Conservation (phyloP, 2,113 vertebrate genomes). For the Stigmatopora nigra region DNA sequence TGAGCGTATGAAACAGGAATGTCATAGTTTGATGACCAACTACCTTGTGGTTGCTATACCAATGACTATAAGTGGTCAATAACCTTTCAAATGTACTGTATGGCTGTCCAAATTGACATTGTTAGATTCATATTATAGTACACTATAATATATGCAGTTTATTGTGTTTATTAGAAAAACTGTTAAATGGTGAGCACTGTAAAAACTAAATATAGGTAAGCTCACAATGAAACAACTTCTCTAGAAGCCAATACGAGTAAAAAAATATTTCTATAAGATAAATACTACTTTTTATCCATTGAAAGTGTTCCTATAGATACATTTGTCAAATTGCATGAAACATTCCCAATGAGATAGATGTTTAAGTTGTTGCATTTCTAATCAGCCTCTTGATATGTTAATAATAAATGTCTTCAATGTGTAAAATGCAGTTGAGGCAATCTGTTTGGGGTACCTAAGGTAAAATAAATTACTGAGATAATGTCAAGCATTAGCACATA, state of each 20-base stretch:
- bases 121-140: background rate
- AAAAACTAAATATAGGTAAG: background rate
- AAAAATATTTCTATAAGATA: too few relatives aligned
- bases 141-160: background rate
- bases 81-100: background rate
- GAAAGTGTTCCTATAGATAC: background rate
- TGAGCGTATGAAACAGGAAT: background rate
- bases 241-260: too few relatives aligned
- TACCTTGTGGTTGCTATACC: background rate
- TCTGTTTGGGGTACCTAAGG: background rate
- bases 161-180: background rate
- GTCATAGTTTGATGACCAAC: background rate
- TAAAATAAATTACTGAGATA: background rate
- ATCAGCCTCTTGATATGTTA: background rate
- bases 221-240: too few relatives aligned
- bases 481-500: constrained; percentile 19
- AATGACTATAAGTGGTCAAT: background rate
- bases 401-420: background rate
- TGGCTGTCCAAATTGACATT: background rate
- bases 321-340: background rate
- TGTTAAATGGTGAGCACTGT: background rate
- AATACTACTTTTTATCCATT: background rate
- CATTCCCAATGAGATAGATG: background rate
- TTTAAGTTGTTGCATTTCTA: background rate
- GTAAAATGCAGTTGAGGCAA: background rate